These are phyloP conservation scores for Cremastobaeus sp. DNA, from an alignment of 2,888 invertebrate genomes.

Conservation along the genomic window DNA sequence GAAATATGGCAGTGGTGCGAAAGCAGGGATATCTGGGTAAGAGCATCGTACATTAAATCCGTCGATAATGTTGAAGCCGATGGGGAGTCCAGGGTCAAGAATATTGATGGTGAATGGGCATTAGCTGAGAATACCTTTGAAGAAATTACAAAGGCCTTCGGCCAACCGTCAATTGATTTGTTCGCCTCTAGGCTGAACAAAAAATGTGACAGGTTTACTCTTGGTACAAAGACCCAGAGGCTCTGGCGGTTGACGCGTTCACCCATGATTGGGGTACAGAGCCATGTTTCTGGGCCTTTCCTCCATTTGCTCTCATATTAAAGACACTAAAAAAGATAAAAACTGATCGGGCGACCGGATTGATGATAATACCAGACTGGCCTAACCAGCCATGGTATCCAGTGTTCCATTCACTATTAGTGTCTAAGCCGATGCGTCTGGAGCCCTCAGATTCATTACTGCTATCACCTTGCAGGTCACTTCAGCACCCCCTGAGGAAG, in stretches of 20 bases:
- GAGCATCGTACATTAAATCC: slow-evolving; percentile 42
- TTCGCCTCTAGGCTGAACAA: slow-evolving; percentile 16
- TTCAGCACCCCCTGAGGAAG: slow-evolving; percentile 59
- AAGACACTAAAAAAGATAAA: slow-evolving; percentile 14
- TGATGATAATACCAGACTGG: slow-evolving; percentile 20
- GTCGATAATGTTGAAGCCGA: slow-evolving; percentile 49
- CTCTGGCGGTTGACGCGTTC: slow-evolving; percentile 42
- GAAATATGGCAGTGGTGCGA: slow-evolving; percentile 34
- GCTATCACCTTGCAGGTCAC: slow-evolving; percentile 61
- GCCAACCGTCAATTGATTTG: slow-evolving; percentile 11
- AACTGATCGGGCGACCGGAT: slow-evolving; percentile 9
- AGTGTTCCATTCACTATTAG: slow-evolving; percentile 25
- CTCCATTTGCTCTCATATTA: slow-evolving; percentile 12
- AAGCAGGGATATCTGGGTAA: slow-evolving; percentile 31
- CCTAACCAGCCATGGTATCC: slow-evolving; percentile 30
- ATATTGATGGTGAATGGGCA: slow-evolving; percentile 41
- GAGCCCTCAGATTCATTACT: slow-evolving; percentile 60
- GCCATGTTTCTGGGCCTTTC: slow-evolving; percentile 32
- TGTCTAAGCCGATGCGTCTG: slow-evolving; percentile 51
- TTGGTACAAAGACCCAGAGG: slow-evolving; percentile 56
- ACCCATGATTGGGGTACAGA: slow-evolving; percentile 60
- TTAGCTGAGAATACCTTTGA: slow-evolving; percentile 5
- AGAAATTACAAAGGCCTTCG: background rate
- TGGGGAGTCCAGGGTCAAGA: slow-evolving; percentile 10
- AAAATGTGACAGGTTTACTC: slow-evolving; percentile 41